A percentile compares a stretch with the other conserved stretches of the same genome.
These are phyloP conservation scores for Phrynocephalus vlangalii DNA, from an alignment of 2,797 vertebrate species.

Conservation along the genomic window DNA sequence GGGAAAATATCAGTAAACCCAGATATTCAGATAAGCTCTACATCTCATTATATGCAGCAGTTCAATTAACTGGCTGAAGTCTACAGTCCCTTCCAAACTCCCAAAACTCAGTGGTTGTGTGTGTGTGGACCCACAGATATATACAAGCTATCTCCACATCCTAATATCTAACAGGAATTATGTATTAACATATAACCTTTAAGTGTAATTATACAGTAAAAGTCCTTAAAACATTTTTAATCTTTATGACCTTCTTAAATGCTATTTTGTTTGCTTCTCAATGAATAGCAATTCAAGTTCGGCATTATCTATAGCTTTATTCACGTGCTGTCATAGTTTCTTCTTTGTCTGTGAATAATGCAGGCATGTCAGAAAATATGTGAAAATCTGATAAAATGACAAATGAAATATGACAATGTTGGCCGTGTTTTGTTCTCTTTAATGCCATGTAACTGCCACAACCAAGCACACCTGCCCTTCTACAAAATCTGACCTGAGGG, in stretches of 20 bases:
- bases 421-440: not conserved
- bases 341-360: slow-evolving; percentile 6
- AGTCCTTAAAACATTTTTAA: not conserved
- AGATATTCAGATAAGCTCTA: not conserved
- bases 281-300: not conserved
- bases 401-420: not conserved
- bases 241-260: not conserved
- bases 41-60: not conserved
- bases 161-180: not conserved
- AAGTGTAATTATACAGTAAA: not conserved
- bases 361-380: not conserved
- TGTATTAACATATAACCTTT: not conserved
- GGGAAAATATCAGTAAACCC: not conserved
- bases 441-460: not conserved
- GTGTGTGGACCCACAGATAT: too few relatives aligned
- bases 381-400: not conserved
- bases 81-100: not conserved
- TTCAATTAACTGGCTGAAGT: not conserved
- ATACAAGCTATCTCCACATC: not conserved
- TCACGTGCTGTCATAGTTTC: not conserved
- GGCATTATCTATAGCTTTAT: not conserved
- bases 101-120: not conserved
- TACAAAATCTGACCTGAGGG: too few relatives aligned
- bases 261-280: slow-evolving; percentile 1
- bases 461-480: not conserved